phyloP scores from a whole-genome alignment of 2,888 invertebrate species.

The Stegana nigrithorax region DNA sequence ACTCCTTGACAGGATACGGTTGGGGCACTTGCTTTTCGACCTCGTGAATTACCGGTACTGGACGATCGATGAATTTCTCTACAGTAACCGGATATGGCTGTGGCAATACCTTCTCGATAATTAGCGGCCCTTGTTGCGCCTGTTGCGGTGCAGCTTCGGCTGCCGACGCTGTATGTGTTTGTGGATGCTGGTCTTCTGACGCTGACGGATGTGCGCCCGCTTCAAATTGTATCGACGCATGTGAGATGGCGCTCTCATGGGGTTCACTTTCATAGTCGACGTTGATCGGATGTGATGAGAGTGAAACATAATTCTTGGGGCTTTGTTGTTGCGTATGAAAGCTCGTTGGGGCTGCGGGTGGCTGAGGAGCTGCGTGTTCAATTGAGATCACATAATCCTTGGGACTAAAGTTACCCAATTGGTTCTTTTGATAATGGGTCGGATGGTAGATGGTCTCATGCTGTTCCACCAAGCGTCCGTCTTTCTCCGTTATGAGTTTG shows the following conservation, averaged over 20 bases:
- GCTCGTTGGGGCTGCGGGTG: not conserved
- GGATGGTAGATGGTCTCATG: constrained; percentile 63
- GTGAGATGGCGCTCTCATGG: constrained; percentile 37
- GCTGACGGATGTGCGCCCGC: not conserved
- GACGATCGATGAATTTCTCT: constrained; percentile 67
- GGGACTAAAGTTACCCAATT: constrained; percentile 28
- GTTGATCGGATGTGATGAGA: constrained; percentile 54
- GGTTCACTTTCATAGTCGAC: constrained; percentile 43
- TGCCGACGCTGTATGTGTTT: not conserved
- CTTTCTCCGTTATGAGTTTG: constrained; percentile 65
- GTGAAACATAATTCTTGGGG: constrained; percentile 41
- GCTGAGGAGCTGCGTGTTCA: not conserved
- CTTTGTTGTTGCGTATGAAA: not conserved
- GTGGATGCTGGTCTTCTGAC: not conserved
- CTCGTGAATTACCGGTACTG: constrained; percentile 58
- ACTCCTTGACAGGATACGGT: constrained; percentile 65
- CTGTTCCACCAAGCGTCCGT: constrained; percentile 60
- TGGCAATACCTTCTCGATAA: constrained; percentile 68
- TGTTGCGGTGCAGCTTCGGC: not conserved
- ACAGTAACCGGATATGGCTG: constrained; percentile 71
- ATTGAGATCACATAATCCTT: constrained; percentile 27
- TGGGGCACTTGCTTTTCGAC: constrained; percentile 72
- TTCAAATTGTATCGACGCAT: constrained; percentile 32
- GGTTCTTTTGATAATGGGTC: constrained; percentile 37
- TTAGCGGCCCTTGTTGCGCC: too few relatives aligned